Percentiles rank a stretch among this genome's conserved stretches.
Conservation (phyloP, 2,113 vertebrate species). For the Guaruba guarouba region DNA sequence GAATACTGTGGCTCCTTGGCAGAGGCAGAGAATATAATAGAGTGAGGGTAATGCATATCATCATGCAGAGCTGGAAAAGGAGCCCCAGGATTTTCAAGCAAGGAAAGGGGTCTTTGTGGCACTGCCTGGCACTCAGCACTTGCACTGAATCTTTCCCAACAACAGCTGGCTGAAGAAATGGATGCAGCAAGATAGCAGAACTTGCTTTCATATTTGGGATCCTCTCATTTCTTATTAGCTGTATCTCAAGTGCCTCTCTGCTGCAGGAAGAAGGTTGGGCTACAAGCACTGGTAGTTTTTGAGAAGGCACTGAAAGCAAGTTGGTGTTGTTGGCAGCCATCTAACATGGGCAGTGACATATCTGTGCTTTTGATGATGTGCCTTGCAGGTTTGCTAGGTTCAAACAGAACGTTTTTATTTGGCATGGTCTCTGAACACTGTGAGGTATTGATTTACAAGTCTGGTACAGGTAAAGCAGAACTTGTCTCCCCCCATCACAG, state of each 20-base stretch:
- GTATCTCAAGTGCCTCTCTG: background rate
- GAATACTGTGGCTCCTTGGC: background rate
- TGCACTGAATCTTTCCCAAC: background rate
- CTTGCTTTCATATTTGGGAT: background rate
- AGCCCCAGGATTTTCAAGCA: accelerated
- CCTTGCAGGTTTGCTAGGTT: background rate
- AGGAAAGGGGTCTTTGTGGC: background rate
- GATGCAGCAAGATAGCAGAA: background rate
- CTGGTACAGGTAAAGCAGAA: background rate
- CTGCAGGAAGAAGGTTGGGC: background rate
- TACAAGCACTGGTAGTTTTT: background rate
- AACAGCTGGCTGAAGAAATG: background rate
- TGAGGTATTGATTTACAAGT: background rate
- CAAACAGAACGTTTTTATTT: background rate
- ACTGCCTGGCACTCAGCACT: background rate
- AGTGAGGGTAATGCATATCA: background rate
- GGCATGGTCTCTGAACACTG: background rate
- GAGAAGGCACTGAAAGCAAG: background rate
- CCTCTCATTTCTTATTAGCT: background rate
- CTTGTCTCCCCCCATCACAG: background rate
- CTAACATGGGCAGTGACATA: background rate
- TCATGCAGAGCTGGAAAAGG: background rate
- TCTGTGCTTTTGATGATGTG: background rate
- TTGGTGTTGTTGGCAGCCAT: background rate
- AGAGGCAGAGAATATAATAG: background rate